Percentiles rank a stretch among this genome's conserved stretches.
phyloP scores from a whole-genome alignment of 2,113 vertebrate species.

The Carlito syrichta region DNA sequence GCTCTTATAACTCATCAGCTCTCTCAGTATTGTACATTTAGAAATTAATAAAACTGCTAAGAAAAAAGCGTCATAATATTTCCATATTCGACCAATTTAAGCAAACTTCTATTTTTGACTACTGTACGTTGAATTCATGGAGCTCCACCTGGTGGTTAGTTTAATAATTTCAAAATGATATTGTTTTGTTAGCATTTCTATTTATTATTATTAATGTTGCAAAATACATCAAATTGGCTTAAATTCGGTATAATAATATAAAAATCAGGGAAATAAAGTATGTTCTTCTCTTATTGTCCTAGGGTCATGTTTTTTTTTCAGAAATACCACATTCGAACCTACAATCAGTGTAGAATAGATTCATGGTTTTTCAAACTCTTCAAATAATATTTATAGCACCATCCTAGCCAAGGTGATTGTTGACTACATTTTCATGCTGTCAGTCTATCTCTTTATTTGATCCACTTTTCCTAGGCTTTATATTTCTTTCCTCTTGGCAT shows the following conservation, averaged over 20 bases:
- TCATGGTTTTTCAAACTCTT: not conserved
- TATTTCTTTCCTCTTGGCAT: not conserved
- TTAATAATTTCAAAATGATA: constrained; percentile 38
- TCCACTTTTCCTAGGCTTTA: not conserved
- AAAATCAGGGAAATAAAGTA: not conserved
- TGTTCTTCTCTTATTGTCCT: not conserved
- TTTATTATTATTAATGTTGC: not conserved
- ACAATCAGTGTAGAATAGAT: not conserved
- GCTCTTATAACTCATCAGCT: not conserved
- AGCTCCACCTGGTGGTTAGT: constrained; percentile 71
- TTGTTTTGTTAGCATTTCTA: not conserved
- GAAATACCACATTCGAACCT: not conserved
- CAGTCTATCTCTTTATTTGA: not conserved
- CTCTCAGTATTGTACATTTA: not conserved
- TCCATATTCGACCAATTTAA: not conserved
- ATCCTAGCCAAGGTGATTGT: not conserved
- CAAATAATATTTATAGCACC: not conserved
- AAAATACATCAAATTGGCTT: not conserved
- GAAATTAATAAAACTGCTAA: not conserved
- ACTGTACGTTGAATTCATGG: constrained; percentile 34
- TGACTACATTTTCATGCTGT: not conserved
- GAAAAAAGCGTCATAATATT: not conserved
- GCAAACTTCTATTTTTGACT: constrained; percentile 35
- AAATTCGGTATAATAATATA: not conserved
- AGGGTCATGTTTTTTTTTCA: not conserved